phyloP scores from a whole-genome alignment of 2,113 vertebrate species.

The Zootoca vivipara region DNA sequence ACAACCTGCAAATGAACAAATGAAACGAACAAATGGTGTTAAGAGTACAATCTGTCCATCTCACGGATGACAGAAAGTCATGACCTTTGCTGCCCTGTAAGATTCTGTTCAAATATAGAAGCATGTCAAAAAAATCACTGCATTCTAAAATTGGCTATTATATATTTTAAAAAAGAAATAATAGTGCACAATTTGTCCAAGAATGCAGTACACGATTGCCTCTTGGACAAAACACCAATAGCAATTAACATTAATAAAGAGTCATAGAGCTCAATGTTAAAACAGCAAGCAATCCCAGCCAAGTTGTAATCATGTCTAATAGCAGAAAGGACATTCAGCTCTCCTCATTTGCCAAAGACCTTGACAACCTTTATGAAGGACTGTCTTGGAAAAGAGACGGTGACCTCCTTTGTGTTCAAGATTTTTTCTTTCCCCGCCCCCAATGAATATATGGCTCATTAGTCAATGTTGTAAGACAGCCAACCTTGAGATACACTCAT shows the following conservation, averaged over 20 bases:
- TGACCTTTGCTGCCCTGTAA: slow-evolving; percentile 28
- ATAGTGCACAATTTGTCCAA: background rate
- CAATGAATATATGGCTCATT: slow-evolving; percentile 22
- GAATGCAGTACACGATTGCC: slow-evolving; percentile 30
- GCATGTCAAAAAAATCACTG: slow-evolving; percentile 11
- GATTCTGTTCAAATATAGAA: slow-evolving; percentile 46
- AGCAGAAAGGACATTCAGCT: slow-evolving; percentile 13
- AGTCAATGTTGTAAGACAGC: slow-evolving; percentile 34
- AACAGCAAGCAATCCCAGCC: background rate
- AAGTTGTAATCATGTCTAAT: slow-evolving; percentile 3
- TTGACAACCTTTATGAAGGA: slow-evolving; percentile 20
- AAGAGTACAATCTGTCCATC: slow-evolving; percentile 40
- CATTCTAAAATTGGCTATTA: slow-evolving; percentile 28
- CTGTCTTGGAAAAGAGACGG: background rate
- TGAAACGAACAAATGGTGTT: slow-evolving; percentile 43
- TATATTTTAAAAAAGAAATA: slow-evolving; percentile 9
- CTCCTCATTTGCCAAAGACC: background rate
- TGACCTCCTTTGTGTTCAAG: slow-evolving; percentile 5
- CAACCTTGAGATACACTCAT: slow-evolving; percentile 25
- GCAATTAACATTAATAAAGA: background rate
- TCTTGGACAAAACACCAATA: slow-evolving; percentile 9
- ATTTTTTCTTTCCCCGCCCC: background rate
- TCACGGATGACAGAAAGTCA: slow-evolving; percentile 40
- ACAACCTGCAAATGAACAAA: slow-evolving; percentile 40
- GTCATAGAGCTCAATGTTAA: background rate